Percentiles rank a stretch among this genome's conserved stretches.
phyloP scores from a whole-genome alignment of 2,888 invertebrate genomes.

The Ptychoptera contaminata region DNA sequence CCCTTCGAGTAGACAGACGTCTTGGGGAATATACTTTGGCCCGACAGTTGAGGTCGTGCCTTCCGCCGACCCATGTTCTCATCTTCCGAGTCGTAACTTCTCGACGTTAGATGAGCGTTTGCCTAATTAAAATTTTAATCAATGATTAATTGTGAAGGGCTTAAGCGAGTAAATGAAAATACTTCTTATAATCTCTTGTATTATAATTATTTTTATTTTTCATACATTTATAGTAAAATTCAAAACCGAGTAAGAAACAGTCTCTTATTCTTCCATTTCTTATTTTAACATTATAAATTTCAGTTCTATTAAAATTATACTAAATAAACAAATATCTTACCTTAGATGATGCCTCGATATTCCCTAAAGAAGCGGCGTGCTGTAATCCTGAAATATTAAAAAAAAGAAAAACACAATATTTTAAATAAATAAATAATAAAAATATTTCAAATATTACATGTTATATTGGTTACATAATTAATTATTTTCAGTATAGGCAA shows the following conservation, averaged over 20 bases:
- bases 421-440: no score
- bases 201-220: no score
- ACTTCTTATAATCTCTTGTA: no score
- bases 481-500: no score
- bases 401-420: slow-evolving; percentile 1
- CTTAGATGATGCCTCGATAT: slow-evolving; percentile 28
- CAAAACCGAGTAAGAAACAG: no score
- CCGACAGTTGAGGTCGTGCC: slow-evolving; percentile 38
- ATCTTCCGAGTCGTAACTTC: slow-evolving; percentile 68
- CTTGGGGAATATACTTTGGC: slow-evolving; percentile 21
- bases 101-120: slow-evolving; percentile 51
- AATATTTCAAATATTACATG: no score
- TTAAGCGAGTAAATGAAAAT: no score
- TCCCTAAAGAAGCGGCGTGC: slow-evolving; percentile 32
- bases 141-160: no score
- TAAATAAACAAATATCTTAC: slow-evolving; percentile 15
- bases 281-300: no score
- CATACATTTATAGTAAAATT: no score
- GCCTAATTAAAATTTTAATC: slow-evolving; percentile 32
- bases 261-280: no score
- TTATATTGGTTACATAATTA: no score
- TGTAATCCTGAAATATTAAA: slow-evolving; percentile 22
- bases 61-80: slow-evolving; percentile 57
- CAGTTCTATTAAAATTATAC: not conserved
- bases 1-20: slow-evolving; percentile 59